Percentiles rank a stretch among this genome's conserved stretches.
Evolutionary conservation across 1,140 invertebrate species (phyloP).

Genomic region (Neoseiulus cucumeris): DNA sequence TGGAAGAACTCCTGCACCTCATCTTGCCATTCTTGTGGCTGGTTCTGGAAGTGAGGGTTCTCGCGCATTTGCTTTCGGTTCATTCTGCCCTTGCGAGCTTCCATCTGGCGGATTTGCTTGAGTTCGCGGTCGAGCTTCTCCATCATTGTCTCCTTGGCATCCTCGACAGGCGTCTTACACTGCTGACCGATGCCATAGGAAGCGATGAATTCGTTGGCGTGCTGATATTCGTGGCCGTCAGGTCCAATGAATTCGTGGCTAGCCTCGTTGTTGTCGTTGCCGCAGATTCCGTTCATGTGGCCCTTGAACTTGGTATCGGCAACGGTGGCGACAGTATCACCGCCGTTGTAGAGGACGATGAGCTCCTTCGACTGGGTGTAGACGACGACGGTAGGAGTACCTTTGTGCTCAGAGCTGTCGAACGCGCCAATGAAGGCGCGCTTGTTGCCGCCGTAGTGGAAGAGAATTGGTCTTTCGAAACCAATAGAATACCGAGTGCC

Average conservation of each 20-base stretch:
- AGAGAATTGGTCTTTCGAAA: not conserved
- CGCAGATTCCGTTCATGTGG: not conserved
- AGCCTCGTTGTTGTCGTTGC: not conserved
- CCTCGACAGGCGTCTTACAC: not conserved
- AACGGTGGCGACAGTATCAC: not conserved
- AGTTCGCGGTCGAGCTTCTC: not conserved
- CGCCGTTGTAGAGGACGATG: not conserved
- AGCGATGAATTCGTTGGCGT: constrained; percentile 1
- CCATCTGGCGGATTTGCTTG: not conserved
- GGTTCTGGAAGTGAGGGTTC: not conserved
- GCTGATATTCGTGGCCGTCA: not conserved
- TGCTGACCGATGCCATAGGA: not conserved
- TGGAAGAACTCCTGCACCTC: not conserved
- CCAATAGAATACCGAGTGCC: not conserved
- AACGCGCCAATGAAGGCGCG: not conserved
- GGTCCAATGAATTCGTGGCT: not conserved
- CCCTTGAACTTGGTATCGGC: not conserved
- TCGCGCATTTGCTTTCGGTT: not conserved
- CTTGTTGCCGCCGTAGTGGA: not conserved
- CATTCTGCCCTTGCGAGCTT: not conserved
- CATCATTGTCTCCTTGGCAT: not conserved
- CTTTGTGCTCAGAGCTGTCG: not conserved
- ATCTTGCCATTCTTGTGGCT: not conserved
- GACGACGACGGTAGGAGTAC: not conserved
- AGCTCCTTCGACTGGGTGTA: not conserved